Conservation (phyloP, 2,888 invertebrate species). For the Hirtodrosophila alboralis region DNA sequence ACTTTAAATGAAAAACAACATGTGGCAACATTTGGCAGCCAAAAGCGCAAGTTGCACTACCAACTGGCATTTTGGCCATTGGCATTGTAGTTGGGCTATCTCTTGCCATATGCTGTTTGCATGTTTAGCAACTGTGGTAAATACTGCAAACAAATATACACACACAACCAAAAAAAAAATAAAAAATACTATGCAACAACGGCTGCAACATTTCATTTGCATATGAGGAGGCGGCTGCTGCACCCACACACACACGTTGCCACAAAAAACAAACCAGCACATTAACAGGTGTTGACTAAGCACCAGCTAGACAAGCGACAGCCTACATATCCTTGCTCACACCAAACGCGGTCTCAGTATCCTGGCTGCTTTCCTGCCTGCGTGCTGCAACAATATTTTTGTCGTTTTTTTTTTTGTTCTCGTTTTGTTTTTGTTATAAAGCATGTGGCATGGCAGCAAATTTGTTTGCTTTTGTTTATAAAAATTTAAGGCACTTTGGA, state of each 20-base stretch:
- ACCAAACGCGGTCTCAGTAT: constrained; percentile 20
- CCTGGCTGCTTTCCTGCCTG: constrained; percentile 2
- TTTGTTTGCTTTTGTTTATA: constrained; percentile 77
- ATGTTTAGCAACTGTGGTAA: constrained; percentile 63
- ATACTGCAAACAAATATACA: constrained; percentile 39
- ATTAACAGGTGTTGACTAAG: constrained; percentile 81
- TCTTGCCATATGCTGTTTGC: constrained; percentile 60
- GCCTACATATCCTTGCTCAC: constrained; percentile 8
- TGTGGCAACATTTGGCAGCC: not conserved
- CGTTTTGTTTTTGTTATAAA: constrained; percentile 21
- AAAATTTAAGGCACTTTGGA: constrained; percentile 78
- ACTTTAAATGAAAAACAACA: constrained; percentile 15
- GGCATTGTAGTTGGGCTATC: constrained; percentile 57
- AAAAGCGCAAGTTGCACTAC: constrained; percentile 25
- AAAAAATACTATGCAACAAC: constrained; percentile 18
- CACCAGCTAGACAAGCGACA: constrained; percentile 44
- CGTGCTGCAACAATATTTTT: constrained; percentile 37
- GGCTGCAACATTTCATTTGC: constrained; percentile 67
- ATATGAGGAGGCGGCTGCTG: constrained; percentile 46
- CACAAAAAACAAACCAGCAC: constrained; percentile 51
- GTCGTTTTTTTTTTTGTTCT: constrained; percentile 4
- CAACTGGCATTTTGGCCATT: constrained; percentile 39
- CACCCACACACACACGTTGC: constrained; percentile 9
- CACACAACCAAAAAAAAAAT: constrained; percentile 10
- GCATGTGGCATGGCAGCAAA: constrained; percentile 61